Conservation (phyloP, 2,888 invertebrate species). For the Alloscopus bannaensis region DNA sequence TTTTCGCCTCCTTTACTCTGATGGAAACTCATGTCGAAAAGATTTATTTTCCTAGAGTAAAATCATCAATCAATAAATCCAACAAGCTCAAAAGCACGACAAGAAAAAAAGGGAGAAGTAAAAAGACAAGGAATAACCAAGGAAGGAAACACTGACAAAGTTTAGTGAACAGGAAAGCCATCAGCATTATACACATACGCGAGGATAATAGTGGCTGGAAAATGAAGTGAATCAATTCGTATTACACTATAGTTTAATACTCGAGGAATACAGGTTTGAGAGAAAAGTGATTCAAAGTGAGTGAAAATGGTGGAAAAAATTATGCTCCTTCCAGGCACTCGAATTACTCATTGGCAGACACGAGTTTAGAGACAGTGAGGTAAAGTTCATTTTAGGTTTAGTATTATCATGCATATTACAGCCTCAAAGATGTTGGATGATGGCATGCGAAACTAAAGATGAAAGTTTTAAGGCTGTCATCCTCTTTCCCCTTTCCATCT, state of each 20-base stretch:
- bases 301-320: too few species aligned
- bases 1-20: neutral
- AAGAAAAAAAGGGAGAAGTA: neutral
- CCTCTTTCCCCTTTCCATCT: constrained; percentile 9
- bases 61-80: constrained; percentile 62
- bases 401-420: too few species aligned
- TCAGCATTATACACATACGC: neutral
- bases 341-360: constrained; percentile 31
- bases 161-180: too few species aligned
- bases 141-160: too few species aligned
- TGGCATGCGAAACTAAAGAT: constrained; percentile 9
- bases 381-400: constrained; percentile 48
- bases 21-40: constrained; percentile 52
- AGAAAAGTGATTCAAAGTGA: too few species aligned
- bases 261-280: too few species aligned
- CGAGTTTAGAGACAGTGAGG: constrained; percentile 5
- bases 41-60: constrained; percentile 60
- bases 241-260: too few species aligned
- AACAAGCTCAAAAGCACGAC: constrained; percentile 22
- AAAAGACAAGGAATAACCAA: constrained; percentile 4
- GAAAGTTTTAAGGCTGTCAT: neutral
- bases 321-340: neutral
- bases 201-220: neutral
- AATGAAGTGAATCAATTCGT: neutral
- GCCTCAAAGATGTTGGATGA: too few species aligned